Evolutionary conservation across 30 jellyfish, hydroid and myxozoan genomes (phyloP), one percentile per base, ranked within the genome.

Genomic region (Cassiopea andromeda): DNA sequence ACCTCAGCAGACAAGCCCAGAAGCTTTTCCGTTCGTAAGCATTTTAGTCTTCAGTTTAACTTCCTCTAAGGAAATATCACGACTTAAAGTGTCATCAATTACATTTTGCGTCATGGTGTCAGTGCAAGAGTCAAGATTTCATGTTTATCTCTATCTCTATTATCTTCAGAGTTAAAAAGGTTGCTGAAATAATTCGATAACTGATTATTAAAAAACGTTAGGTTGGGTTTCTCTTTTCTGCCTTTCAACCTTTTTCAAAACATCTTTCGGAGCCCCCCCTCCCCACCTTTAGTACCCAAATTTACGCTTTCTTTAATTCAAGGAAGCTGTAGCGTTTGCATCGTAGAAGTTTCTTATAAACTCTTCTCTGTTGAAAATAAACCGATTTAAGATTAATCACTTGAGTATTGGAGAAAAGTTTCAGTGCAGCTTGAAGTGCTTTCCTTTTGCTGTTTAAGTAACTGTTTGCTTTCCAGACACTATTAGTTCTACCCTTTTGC

Each of bases 1-100:
- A 82, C 7, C 83, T 70, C 77, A 18, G 67, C 69, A 8, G 48
- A 38, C 27, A 50, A 79, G 60, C 38, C 88, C 88, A 10, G 88
- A 7, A 5, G 88, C 77, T 79, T 79, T 79, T 19, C 78, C 64
- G 77, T 38, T 19, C 27, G 66, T 79, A 16, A 79, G 88, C 67
- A 0, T 79, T 79, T 79, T 75, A 17, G 67, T 44, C 60, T 0
- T 48, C 77, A 5, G 47, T 19, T 19, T 79, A n/a, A 79, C 78
- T 1, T 79, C 88, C 67, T 57, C 88, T 79, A 72, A 72, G 60
- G 81, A 72, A 72, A 72, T 72, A 7, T 72, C 60, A 72, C 48
- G 44, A 72, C 27, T 72, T 27, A 46, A 72, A 13, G 81, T 46
- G 19, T 72, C 81, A 27, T 72, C 2, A 72, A 72, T 72, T 15